Base-by-base conservation (phyloP, 37 sponge, comb jelly and placozoan species). In the Theonella swinhoei region DNA sequence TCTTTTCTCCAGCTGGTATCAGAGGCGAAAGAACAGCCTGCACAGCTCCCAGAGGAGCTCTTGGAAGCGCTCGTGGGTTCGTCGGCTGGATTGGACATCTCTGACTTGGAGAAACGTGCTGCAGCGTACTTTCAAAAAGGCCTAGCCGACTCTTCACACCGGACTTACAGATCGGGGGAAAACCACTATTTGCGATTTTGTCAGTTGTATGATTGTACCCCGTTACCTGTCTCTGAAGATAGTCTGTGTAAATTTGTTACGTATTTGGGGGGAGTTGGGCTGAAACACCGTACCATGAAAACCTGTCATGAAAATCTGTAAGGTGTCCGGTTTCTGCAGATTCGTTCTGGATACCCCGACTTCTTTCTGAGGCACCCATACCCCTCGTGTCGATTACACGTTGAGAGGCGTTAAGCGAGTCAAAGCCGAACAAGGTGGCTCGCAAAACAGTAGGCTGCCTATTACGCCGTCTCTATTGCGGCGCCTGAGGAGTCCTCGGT, bases 1-100 rank as follows among this genome's bases (percentile, higher is more conserved):
- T 24, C 64, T 28, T 83, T 89, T 20, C 70, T 58, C 43, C 34
- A 11, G 17, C 77, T 74, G 77, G 72, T 75, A 3, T 77, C 88
- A 33, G 1, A n/a, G 23, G 81, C 77, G 11, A 1, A 22, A 7
- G 39, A 28, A n/a, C 23, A 23, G 7, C 68, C 68, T 7, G 33
- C 78, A 24, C 59, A 2, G 28, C 26, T 82, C 23, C 39, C 74
- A 72, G 65, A 35, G 11, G 76, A n/a, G 24, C 73, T 86, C 43
- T 22, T 9, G 59, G 61, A 62, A 26, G n/a, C 72, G 23, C 38
- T 80, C 29, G n/a, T 29, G 42, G 32, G 31, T 8, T 24, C 37
- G 39, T n/a, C 42, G 75, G 78, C 78, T 3, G 81, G 80, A 58
- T 87, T 80, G 88, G 74, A 58, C 28, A 80, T 76, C 0, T 14